These are phyloP conservation scores for Drosophila elegans DNA, from an alignment of 1,140 invertebrate genomes.

Conservation along the genomic window DNA sequence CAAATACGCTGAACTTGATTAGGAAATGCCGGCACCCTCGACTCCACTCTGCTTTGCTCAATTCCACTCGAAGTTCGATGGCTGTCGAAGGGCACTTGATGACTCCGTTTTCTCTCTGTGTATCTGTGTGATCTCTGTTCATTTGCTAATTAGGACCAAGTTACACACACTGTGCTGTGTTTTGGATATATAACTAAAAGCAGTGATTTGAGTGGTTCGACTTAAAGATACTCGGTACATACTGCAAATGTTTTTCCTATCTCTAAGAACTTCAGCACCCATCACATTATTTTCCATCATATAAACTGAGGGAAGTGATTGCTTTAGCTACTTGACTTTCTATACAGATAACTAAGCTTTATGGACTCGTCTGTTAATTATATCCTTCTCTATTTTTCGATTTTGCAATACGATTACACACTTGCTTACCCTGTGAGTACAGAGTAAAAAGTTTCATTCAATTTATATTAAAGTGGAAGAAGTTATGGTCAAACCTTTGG, in stretches of 20 bases:
- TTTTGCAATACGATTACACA: background rate
- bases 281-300: background rate
- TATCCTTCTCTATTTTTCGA: background rate
- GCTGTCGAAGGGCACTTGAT: conserved; percentile 20
- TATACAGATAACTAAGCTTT: background rate
- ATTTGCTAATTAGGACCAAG: conserved; percentile 41
- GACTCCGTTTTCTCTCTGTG: background rate
- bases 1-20: conserved; percentile 53
- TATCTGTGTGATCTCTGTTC: conserved; percentile 22
- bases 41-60: background rate
- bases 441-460: conserved; percentile 2
- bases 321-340: background rate
- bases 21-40: conserved; percentile 16
- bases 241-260: background rate
- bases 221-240: background rate
- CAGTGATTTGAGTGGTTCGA: background rate
- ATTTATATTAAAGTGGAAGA: conserved; percentile 5
- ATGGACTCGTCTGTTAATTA: background rate
- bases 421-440: background rate
- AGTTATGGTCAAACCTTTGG: conserved; percentile 18
- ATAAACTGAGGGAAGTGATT: background rate
- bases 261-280: background rate
- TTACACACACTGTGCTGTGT: conserved; percentile 10
- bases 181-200: conserved; percentile 39
- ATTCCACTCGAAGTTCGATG: conserved; percentile 42